Evolutionary conservation across 1,140 invertebrate genomes (phyloP), one percentile per base, ranked within the genome.

Genomic region (Anthonomus grandis): DNA sequence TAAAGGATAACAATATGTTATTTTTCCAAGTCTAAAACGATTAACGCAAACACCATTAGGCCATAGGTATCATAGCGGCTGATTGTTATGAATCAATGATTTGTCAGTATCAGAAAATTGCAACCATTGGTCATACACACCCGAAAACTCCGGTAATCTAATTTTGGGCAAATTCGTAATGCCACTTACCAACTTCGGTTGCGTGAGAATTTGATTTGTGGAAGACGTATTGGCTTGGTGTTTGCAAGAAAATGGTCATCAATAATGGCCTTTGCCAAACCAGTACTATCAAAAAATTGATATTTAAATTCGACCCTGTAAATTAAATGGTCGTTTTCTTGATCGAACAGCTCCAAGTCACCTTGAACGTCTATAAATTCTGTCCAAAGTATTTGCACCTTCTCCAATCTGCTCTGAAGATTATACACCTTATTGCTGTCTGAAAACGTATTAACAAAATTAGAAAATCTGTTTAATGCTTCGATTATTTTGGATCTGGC

Each of bases 131-230:
- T 38, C 36, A 38, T 38, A 38, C 4, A 3, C 4, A 4, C 4
- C 36, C 4, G n/a, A 38, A 13, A 38, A 38, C 17, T 38, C 36
- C 4, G 36, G 36, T 38, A 38, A n/a, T n/a, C 17, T 38, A n/a
- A 38, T 38, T n/a, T 38, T 38, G n/a, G 36, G 36, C n/a, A 38
- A 17, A 38, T 38, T 38, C 17, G 36, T 4, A n/a, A n/a, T n/a
- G n/a, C n/a, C n/a, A n/a, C 17, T 38, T 31, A n/a, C n/a, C 27
- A n/a, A 31, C n/a, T 38, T 38, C 3, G 4, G n/a, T 38, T 12
- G n/a, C n/a, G 4, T 38, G 4, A 17, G n/a, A 4, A 38, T 38
- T 38, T 12, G 36, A n/a, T 17, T 38, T 12, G n/a, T 4, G 17
- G 4, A 38, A 17, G 12, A 4, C 17, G 36, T 4, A 38, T 6